phyloP scores from a whole-genome alignment of 2,797 vertebrate species.

The Nyctalus aviator region DNA sequence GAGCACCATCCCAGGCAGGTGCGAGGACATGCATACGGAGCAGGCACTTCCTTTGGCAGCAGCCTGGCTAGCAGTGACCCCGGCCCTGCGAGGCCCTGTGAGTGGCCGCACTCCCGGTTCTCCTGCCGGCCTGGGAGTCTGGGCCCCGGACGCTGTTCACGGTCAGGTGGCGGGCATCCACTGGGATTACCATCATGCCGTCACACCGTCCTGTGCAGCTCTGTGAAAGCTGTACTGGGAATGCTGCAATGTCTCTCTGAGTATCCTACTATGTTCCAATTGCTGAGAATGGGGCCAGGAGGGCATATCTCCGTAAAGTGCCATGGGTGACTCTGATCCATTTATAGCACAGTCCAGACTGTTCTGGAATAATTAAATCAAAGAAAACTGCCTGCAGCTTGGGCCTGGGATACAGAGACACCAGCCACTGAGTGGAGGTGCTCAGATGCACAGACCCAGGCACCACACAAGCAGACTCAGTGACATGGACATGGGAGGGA shows the following conservation, averaged over 20 bases:
- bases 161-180: rapidly evolving
- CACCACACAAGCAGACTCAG: rapidly evolving
- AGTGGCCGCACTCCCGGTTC: neutral
- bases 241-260: neutral
- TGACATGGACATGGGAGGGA: rapidly evolving
- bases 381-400: no score
- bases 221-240: no score
- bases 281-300: no score
- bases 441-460: neutral
- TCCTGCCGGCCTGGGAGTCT: neutral
- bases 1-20: neutral
- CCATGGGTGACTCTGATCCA: no score
- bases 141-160: rapidly evolving
- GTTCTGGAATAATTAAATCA: neutral
- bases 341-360: no score
- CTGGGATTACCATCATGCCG: rapidly evolving
- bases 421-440: no score
- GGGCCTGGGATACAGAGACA: rapidly evolving
- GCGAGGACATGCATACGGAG: neutral
- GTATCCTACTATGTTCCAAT: neutral
- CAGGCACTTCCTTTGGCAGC: neutral
- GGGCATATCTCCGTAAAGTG: neutral
- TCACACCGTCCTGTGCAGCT: neutral
- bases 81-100: rapidly evolving
- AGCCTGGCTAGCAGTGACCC: neutral